A percentile compares a stretch with the other conserved stretches of the same genome.
These are phyloP conservation scores for Cataglyphis rosenhaueri DNA, from an alignment of 2,888 invertebrate genomes.

Conservation along the genomic window DNA sequence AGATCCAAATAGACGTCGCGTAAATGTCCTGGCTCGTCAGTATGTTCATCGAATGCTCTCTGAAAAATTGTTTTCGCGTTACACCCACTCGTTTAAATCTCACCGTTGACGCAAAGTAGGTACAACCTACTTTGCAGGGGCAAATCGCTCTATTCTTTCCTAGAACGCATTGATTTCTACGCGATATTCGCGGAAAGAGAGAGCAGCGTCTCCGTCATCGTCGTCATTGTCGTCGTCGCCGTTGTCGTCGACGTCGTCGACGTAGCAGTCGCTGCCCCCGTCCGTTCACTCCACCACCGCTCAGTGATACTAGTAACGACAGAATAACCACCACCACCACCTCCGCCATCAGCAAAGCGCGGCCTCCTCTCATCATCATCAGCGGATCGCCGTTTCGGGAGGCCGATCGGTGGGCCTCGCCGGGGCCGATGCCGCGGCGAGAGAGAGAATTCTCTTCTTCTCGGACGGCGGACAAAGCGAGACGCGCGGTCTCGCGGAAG, in stretches of 20 bases:
- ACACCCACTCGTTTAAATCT: conserved; percentile 62
- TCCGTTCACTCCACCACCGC: conserved; percentile 31
- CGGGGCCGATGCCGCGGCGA: conserved; percentile 64
- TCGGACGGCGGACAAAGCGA: conserved; percentile 57
- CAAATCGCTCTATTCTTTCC: conserved; percentile 32
- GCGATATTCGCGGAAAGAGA: conserved; percentile 36
- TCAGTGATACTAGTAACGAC: conserved; percentile 45
- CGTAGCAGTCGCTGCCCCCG: neutral
- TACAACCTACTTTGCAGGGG: conserved; percentile 28
- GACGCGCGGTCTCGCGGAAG: conserved; percentile 57
- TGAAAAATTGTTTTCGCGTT: conserved; percentile 41
- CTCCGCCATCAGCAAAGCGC: conserved; percentile 65
- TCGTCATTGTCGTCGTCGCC: conserved; percentile 15
- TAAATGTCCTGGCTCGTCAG: no score
- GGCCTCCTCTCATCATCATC: conserved; percentile 71
- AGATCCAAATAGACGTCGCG: neutral
- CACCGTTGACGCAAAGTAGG: conserved; percentile 8
- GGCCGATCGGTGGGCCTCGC: conserved; percentile 70
- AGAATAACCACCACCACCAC: conserved; percentile 56
- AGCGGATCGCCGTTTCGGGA: conserved; percentile 72
- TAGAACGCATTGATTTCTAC: conserved; percentile 35
- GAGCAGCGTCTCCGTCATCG: conserved; percentile 35
- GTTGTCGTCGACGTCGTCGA: neutral
- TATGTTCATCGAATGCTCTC: neutral
- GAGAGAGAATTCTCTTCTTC: conserved; percentile 60